Evolutionary conservation across 2,113 vertebrate species (phyloP).

Genomic region (Lepus europaeus): DNA sequence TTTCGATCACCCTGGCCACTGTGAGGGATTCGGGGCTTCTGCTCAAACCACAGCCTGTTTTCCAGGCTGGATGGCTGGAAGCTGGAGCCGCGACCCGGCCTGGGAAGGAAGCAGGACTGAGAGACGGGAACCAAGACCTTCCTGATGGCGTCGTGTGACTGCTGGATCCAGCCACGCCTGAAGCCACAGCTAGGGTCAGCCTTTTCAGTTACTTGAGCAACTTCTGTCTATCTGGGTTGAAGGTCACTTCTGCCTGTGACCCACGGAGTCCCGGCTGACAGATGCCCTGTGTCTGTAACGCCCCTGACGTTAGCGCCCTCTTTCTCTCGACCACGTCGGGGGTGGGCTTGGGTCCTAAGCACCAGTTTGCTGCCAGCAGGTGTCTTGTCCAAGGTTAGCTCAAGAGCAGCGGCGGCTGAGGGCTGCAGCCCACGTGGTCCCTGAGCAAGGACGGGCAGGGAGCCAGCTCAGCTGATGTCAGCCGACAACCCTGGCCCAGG

Average conservation of each 20-base stretch:
- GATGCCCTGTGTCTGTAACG: not conserved
- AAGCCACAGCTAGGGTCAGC: not conserved
- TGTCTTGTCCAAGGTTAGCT: not conserved
- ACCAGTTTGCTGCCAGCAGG: not conserved
- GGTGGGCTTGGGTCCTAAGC: not conserved
- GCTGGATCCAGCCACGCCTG: slow-evolving; percentile 29
- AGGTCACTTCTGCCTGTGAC: not conserved
- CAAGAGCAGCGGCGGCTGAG: not conserved
- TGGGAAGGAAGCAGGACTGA: not conserved
- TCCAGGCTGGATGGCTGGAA: not conserved
- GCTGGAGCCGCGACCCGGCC: not conserved
- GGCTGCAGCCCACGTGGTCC: not conserved
- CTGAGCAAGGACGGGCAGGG: not conserved
- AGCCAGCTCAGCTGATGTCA: not conserved
- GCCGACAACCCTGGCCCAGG: not conserved
- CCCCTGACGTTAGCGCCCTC: not conserved
- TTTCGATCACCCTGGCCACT: too few species aligned
- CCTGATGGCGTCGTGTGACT: not conserved
- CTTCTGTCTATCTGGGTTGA: not conserved
- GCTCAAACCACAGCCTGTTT: not conserved
- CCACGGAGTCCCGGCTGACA: not conserved
- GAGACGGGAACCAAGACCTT: not conserved
- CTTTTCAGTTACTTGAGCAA: not conserved
- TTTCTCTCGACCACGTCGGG: fast-evolving
- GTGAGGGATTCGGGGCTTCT: not conserved